phyloP scores from a whole-genome alignment of 2,113 vertebrate genomes.

The Todiramphus saurophagus region DNA sequence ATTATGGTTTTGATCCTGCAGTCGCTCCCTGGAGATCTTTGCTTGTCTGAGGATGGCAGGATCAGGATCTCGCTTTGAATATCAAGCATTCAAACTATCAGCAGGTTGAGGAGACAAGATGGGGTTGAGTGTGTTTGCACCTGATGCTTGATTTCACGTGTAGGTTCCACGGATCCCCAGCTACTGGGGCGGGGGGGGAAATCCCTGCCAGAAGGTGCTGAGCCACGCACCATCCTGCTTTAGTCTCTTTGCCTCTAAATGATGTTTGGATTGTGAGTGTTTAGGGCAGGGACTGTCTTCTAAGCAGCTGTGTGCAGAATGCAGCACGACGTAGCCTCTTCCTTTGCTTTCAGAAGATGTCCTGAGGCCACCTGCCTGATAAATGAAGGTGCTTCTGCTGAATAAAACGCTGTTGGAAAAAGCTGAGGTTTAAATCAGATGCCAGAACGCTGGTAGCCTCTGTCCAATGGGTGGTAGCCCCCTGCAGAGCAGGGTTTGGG shows the following conservation, averaged over 20 bases:
- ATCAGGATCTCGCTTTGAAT: not conserved
- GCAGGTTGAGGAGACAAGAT: not conserved
- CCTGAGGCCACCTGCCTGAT: not conserved
- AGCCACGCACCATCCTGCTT: accelerated
- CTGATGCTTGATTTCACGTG: not conserved
- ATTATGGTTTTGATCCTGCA: not conserved
- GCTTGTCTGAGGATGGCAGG: not conserved
- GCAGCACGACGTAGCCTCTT: not conserved
- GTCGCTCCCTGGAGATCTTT: not conserved
- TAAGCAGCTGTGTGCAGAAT: accelerated
- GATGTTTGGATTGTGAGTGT: not conserved
- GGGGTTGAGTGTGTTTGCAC: accelerated
- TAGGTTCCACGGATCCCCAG: not conserved
- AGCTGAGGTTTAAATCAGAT: not conserved
- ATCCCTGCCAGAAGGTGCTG: not conserved
- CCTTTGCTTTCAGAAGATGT: not conserved
- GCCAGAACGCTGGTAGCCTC: not conserved
- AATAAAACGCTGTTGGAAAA: not conserved
- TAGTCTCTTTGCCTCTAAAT: not conserved
- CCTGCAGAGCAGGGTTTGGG: not conserved
- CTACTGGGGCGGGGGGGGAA: not conserved
- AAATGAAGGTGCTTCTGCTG: not conserved
- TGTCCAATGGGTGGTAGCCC: accelerated
- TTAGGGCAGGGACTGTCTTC: not conserved
- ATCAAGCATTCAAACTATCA: not conserved